Conservation (phyloP, 2,888 invertebrate species). For the Selenia dentaria region DNA sequence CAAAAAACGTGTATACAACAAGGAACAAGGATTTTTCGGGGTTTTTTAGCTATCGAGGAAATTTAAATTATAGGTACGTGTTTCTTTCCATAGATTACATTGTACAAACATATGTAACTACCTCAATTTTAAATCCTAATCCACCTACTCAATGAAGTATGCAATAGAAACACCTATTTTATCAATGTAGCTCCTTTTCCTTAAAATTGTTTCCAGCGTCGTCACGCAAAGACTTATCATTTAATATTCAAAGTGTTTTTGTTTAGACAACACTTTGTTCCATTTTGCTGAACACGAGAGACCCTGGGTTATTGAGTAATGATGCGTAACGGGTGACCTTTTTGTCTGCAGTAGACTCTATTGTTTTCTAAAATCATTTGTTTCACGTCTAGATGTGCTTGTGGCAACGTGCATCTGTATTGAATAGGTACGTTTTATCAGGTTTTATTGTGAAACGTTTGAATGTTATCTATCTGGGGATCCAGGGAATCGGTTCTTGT, state of each 20-base stretch:
- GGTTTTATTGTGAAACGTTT: slow-evolving; percentile 8
- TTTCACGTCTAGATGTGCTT: slow-evolving; percentile 40
- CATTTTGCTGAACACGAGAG: slow-evolving; percentile 42
- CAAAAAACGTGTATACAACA: no score
- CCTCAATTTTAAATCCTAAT: no score
- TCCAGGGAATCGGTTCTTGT: neutral
- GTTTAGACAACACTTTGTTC: slow-evolving; percentile 34
- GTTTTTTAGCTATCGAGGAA: no score
- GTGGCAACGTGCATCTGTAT: slow-evolving; percentile 24
- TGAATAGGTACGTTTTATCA: slow-evolving; percentile 7
- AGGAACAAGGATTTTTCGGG: no score
- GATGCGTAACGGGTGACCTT: slow-evolving; percentile 66
- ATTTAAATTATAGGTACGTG: no score
- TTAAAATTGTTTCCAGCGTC: slow-evolving; percentile 5
- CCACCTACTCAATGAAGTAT: no score
- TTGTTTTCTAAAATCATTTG: slow-evolving; percentile 50
- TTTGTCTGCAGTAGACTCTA: slow-evolving; percentile 50
- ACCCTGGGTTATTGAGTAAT: slow-evolving; percentile 55
- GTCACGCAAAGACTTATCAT: slow-evolving; percentile 13
- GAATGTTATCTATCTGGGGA: slow-evolving; percentile 9
- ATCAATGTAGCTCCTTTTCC: no score
- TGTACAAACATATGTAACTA: no score
- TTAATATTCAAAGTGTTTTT: slow-evolving; percentile 25
- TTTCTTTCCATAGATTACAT: no score
- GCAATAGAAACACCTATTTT: no score